Base-by-base conservation (phyloP, 1,140 invertebrate species). In the Epicauta chinensis region DNA sequence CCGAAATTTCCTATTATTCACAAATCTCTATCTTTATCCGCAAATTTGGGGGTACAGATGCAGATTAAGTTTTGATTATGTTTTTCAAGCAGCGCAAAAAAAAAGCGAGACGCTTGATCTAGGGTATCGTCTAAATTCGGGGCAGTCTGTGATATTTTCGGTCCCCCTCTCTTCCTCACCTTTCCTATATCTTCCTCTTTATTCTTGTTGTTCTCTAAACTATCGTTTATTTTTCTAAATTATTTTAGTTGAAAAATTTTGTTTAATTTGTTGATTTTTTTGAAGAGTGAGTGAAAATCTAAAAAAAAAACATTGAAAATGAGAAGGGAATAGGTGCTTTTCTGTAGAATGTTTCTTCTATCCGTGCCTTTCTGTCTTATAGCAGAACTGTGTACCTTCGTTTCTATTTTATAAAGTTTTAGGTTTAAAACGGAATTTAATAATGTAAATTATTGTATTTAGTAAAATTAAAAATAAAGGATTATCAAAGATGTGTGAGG, bases 331-430 rank as follows among this genome's bases (percentile, higher is more conserved):
- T 40, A 54, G 44, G 52, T 54, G 52, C 52, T 54, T 46, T 46
- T 23, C 42, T 45, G 36, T 53, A 45, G 36, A 42, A 53, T 37
- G 29, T 57, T 57, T 61, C 53, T 62, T 68, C 62, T 68, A 66
- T 63, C 65, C 62, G 67, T 69, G 67, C 67, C 67, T 69, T 66
- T 64, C 63, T 67, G 58, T 69, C 63, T n/a, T 65, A 59, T 58
- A 56, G 55, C 53, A 63, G 57, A 62, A 61, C 51, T 55, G 42
- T 23, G 23, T 53, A 58, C 58, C 56, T 64, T 62, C 53, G 51
- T 62, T 61, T 56, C 51, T 57, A 54, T 56, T 65, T 48, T 49
- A 36, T 23, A 39, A 49, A 30, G 14, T 36, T 41, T 48, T 37
- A 43, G 41, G 42, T 41, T 50, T 34, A 34, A 51, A 34, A 14